A percentile compares a stretch with the other conserved stretches of the same genome.
Evolutionary conservation across 2,888 invertebrate species (phyloP).

Genomic region (Xanthorhoe spadicearia): DNA sequence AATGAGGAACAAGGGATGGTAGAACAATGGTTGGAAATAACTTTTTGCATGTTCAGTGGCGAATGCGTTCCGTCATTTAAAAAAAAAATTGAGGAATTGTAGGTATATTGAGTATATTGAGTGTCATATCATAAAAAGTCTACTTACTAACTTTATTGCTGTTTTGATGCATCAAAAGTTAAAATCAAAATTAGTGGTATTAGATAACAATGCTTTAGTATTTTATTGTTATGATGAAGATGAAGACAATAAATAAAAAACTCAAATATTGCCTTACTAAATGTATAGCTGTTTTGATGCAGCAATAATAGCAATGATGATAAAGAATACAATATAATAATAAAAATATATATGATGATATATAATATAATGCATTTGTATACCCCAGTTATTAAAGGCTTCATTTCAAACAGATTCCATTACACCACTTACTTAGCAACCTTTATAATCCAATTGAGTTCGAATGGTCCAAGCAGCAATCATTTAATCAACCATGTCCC

Average conservation of each 20-base stretch:
- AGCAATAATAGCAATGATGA: too few relatives aligned
- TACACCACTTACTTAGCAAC: background rate
- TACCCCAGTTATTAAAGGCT: background rate
- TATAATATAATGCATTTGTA: background rate
- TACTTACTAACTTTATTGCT: too few relatives aligned
- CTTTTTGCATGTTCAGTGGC: background rate
- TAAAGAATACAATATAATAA: background rate
- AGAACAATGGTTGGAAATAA: conserved; percentile 5
- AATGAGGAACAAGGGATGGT: conserved; percentile 29
- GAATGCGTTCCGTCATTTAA: background rate
- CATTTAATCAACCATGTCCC: conserved; percentile 28
- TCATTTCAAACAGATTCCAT: background rate
- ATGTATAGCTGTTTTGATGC: too few relatives aligned
- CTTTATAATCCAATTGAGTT: background rate
- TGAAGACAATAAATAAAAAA: too few relatives aligned
- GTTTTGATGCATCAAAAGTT: too few relatives aligned
- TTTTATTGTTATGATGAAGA: too few relatives aligned
- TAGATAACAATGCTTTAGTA: too few relatives aligned
- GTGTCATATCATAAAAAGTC: too few relatives aligned
- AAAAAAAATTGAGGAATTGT: background rate
- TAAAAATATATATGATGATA: too few relatives aligned
- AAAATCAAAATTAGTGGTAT: too few relatives aligned
- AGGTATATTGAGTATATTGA: background rate
- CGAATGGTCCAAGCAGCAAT: conserved; percentile 15
- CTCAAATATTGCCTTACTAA: too few relatives aligned